Evolutionary conservation across 2,113 vertebrate genomes (phyloP).

Genomic region (Ammodytes dubius): DNA sequence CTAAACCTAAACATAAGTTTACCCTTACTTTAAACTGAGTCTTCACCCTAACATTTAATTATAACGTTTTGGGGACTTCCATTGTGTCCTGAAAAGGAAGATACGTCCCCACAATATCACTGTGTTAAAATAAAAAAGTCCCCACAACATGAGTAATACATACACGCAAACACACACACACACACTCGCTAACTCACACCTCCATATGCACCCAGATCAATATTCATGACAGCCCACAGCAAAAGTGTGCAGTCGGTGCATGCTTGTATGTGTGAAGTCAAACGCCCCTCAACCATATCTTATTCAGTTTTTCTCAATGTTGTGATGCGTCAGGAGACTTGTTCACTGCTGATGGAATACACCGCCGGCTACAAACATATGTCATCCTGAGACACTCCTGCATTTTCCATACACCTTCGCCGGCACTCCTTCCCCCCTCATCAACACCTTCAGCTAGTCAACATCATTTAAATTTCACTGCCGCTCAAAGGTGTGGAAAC

Average conservation of each 20-base stretch:
- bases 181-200: constrained; percentile 12
- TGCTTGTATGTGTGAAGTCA: constrained; percentile 47
- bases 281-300: constrained; percentile 32
- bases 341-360: constrained; percentile 45
- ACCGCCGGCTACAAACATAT: constrained; percentile 40
- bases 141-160: too few species aligned
- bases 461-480: background rate
- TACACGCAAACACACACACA: background rate
- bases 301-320: constrained; percentile 26
- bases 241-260: constrained; percentile 2
- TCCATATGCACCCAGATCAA: constrained; percentile 34
- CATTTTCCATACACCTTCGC: constrained; percentile 17
- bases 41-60: too few species aligned
- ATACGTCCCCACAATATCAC: too few species aligned
- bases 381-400: constrained; percentile 18
- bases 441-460: background rate
- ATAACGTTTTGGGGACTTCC: too few species aligned
- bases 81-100: too few species aligned
- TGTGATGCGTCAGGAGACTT: constrained; percentile 30
- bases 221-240: constrained; percentile 62
- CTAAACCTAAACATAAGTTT: too few species aligned
- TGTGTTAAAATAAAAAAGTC: too few species aligned
- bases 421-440: constrained; percentile 3
- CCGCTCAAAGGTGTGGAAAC: constrained; percentile 16
- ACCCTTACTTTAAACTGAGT: too few species aligned